These are phyloP conservation scores for Hyperoplus immaculatus DNA, from an alignment of 2,797 vertebrate species.

Conservation along the genomic window DNA sequence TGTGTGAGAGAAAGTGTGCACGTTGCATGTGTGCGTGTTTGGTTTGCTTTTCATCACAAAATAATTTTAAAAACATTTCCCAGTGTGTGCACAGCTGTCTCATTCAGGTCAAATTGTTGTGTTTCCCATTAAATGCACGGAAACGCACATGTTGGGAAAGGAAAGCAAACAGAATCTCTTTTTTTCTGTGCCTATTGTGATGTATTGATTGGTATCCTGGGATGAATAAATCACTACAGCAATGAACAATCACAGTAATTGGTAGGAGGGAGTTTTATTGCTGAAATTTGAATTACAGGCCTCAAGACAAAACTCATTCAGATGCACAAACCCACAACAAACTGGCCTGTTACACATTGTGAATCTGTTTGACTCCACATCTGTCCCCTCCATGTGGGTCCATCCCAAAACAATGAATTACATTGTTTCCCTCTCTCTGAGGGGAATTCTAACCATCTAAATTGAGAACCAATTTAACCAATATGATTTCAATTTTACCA, in stretches of 20 bases:
- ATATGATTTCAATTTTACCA: conserved; percentile 25
- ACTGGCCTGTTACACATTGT: not conserved
- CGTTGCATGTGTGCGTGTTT: not conserved
- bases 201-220: conserved; percentile 6
- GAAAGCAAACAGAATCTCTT: conserved; percentile 24
- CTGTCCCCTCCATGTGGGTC: not conserved
- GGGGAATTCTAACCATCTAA: not conserved
- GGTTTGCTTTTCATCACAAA: conserved; percentile 66
- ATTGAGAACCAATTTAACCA: conserved; percentile 24
- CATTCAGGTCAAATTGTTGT: conserved; percentile 39
- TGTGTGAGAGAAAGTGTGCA: not conserved
- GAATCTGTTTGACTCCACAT: conserved; percentile 1
- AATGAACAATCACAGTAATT: not conserved
- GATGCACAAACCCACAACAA: not conserved
- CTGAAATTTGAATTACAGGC: not conserved
- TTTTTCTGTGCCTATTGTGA: conserved; percentile 6
- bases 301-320: conserved; percentile 2
- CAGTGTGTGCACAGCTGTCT: conserved; percentile 67
- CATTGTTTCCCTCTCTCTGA: not conserved
- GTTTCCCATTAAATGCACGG: conserved; percentile 31
- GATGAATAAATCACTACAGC: not conserved
- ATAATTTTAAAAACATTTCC: conserved; percentile 65
- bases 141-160: conserved; percentile 44
- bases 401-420: not conserved
- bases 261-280: not conserved